These are phyloP conservation scores for Passer domesticus DNA, from an alignment of 2,113 vertebrate genomes.

Conservation along the genomic window DNA sequence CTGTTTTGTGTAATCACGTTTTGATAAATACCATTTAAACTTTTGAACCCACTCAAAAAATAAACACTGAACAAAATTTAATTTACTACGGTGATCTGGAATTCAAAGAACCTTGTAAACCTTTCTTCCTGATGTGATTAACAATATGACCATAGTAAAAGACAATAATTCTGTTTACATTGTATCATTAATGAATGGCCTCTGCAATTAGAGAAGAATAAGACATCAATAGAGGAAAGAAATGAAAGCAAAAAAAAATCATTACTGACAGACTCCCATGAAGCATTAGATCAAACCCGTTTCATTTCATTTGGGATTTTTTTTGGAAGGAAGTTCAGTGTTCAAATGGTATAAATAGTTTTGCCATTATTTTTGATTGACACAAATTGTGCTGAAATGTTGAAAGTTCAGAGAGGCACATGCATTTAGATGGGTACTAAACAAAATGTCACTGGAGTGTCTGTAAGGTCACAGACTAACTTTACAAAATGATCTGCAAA, in stretches of 20 bases:
- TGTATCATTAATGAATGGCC: conserved; percentile 25
- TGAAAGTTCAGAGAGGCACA: conserved; percentile 14
- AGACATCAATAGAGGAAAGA: neutral
- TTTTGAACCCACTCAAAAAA: conserved; percentile 1
- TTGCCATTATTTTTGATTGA: conserved; percentile 48
- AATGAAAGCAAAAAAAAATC: conserved; percentile 36
- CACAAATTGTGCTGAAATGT: conserved; percentile 27
- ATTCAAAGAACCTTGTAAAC: conserved; percentile 9
- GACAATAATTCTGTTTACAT: conserved; percentile 49
- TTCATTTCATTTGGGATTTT: neutral
- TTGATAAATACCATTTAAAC: conserved; percentile 23
- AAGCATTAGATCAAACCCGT: neutral
- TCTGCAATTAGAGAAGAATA: conserved; percentile 50
- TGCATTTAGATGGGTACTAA: conserved; percentile 42
- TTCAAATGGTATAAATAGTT: conserved; percentile 26
- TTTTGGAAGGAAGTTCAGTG: conserved; percentile 6
- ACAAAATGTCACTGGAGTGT: conserved; percentile 29
- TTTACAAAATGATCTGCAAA: neutral
- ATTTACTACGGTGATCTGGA: neutral
- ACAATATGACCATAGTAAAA: conserved; percentile 9
- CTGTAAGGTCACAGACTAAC: conserved; percentile 10
- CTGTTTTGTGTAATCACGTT: neutral
- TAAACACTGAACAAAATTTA: neutral
- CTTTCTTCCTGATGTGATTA: neutral
- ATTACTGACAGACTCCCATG: neutral